Evolutionary conservation across 1,140 invertebrate species (phyloP).

Genomic region (Meloidogyne chitwoodi): DNA sequence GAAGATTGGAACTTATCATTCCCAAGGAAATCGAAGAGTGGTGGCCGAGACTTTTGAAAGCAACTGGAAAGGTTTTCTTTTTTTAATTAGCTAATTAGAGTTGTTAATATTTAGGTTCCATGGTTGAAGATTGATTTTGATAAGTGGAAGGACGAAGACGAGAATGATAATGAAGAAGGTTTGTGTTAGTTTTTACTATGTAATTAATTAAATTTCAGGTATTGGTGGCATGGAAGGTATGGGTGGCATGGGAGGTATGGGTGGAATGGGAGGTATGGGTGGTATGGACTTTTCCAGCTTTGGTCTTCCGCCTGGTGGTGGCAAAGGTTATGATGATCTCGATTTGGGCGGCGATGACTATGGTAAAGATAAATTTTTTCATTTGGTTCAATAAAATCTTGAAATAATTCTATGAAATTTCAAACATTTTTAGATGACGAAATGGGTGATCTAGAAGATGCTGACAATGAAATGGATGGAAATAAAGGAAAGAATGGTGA

Average conservation of each 20-base stretch:
- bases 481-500: neutral
- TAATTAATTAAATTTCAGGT: too few relatives aligned
- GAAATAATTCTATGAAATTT: neutral
- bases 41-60: conserved; percentile 48
- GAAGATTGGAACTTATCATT: conserved; percentile 46
- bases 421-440: conserved; percentile 24
- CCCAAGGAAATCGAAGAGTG: conserved; percentile 45
- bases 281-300: conserved; percentile 32
- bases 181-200: neutral
- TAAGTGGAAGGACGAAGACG: conserved; percentile 92
- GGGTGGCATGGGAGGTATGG: too few relatives aligned
- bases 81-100: neutral
- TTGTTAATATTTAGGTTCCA: conserved; percentile 67
- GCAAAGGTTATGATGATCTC: conserved; percentile 28
- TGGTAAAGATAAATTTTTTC: neutral
- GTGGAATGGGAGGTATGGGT: neutral
- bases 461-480: conserved; percentile 18
- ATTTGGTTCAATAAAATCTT: conserved; percentile 4
- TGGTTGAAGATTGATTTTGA: conserved; percentile 96
- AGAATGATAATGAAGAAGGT: conserved; percentile 70
- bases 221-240: too few relatives aligned
- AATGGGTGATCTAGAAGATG: conserved; percentile 29
- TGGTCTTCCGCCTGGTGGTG: conserved; percentile 20
- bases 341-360: conserved; percentile 28
- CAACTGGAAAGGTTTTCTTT: conserved; percentile 31